Conservation (phyloP, 2,797 vertebrate species). For the Poecilia picta region DNA sequence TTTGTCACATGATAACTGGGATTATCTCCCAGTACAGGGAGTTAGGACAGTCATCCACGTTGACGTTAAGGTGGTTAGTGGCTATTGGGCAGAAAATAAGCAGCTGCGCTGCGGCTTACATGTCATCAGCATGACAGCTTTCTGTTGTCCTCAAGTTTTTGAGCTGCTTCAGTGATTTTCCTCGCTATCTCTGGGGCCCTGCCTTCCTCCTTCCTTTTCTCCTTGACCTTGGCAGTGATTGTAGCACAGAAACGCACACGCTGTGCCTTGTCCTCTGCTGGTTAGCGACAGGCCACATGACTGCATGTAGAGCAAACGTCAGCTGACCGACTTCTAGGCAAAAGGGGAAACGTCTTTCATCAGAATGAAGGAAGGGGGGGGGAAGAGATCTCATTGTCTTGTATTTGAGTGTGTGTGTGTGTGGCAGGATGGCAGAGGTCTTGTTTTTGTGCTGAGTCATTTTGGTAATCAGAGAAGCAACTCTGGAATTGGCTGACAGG, state of each 20-base stretch:
- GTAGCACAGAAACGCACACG: constrained; percentile 61
- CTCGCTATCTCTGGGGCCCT: constrained; percentile 10
- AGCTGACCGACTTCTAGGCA: constrained; percentile 73
- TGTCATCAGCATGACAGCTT: constrained; percentile 45
- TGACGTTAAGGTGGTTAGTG: constrained; percentile 56
- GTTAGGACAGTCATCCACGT: constrained; percentile 41
- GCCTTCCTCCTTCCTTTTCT: constrained; percentile 40
- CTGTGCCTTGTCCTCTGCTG: constrained; percentile 51
- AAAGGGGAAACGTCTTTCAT: constrained; percentile 73
- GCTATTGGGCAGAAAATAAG: constrained; percentile 54
- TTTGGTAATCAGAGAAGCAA: constrained; percentile 56
- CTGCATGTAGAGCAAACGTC: constrained; percentile 43
- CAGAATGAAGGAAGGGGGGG: constrained; percentile 41
- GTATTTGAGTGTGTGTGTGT: constrained; percentile 8
- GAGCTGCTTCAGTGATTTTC: constrained; percentile 25
- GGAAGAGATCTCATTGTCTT: constrained; percentile 35
- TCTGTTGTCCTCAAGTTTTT: constrained; percentile 15
- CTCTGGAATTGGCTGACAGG: constrained; percentile 43
- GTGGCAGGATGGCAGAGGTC: constrained; percentile 21
- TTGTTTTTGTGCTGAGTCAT: constrained; percentile 70
- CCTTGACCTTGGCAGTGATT: constrained; percentile 73
- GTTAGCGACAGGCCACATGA: constrained; percentile 63
- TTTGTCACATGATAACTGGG: constrained; percentile 41
- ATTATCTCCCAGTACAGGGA: constrained; percentile 23
- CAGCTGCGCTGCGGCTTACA: constrained; percentile 43